Conservation (phyloP, 1,140 invertebrate genomes). For the Drosophila nannoptera region DNA sequence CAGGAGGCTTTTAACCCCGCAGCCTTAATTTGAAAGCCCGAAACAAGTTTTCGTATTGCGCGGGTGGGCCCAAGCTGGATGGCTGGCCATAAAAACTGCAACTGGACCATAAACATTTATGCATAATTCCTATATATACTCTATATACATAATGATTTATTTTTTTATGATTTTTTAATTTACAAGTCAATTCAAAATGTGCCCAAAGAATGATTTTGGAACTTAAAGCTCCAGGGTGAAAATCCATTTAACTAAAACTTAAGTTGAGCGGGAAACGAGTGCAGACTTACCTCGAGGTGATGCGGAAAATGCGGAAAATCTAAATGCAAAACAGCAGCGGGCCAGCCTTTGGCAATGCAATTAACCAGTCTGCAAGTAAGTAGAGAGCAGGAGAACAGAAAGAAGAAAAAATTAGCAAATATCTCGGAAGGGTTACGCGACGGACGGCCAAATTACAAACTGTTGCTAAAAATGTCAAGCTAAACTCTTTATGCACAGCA, state of each 20-base stretch:
- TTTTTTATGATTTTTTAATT: conserved; percentile 33
- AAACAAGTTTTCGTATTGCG: neutral
- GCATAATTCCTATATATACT: conserved; percentile 33
- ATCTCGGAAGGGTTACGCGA: conserved; percentile 48
- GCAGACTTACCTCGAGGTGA: conserved; percentile 15
- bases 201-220: conserved; percentile 1
- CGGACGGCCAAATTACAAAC: conserved; percentile 67
- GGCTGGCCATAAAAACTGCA: conserved; percentile 39
- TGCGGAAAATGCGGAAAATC: conserved; percentile 32
- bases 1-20: conserved; percentile 33
- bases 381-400: conserved; percentile 43
- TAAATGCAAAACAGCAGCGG: conserved; percentile 55
- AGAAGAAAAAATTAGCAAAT: conserved; percentile 46
- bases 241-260: neutral
- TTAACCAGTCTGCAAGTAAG: conserved; percentile 68
- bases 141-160: neutral
- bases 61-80: neutral
- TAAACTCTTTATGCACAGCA: conserved; percentile 69
- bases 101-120: conserved; percentile 29
- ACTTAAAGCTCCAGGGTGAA: neutral
- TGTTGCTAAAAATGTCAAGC: conserved; percentile 70
- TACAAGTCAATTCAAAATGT: neutral
- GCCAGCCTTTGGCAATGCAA: conserved; percentile 61
- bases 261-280: neutral
- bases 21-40: conserved; percentile 47